Evolutionary conservation across 1,140 invertebrate genomes (phyloP).

Genomic region (Tetramorium parvispinum): DNA sequence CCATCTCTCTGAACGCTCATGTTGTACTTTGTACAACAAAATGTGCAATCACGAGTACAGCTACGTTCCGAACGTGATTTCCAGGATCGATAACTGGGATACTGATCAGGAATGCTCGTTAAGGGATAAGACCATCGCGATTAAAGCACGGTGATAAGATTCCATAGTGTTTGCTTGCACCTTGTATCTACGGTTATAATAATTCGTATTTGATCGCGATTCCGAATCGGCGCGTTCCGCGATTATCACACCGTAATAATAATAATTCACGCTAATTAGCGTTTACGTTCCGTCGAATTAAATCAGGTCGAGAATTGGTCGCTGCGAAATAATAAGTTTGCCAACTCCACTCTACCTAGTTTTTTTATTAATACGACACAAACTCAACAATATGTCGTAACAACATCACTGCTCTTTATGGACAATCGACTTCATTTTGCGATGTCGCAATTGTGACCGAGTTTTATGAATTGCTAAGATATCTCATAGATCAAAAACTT

Average conservation of each 20-base stretch:
- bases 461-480: conserved; percentile 11
- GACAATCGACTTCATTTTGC: conserved; percentile 15
- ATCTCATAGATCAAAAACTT: background rate
- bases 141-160: conserved; percentile 21
- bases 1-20: background rate
- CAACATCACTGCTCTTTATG: conserved; percentile 25
- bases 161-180: conserved; percentile 5
- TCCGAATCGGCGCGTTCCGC: conserved; percentile 7
- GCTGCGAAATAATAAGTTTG: background rate
- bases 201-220: conserved; percentile 8
- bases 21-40: conserved; percentile 13
- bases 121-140: conserved; percentile 59
- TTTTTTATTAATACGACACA: conserved; percentile 24
- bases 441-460: conserved; percentile 27
- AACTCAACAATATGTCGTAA: conserved; percentile 36
- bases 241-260: conserved; percentile 31
- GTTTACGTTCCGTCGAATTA: conserved; percentile 28
- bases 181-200: conserved; percentile 22
- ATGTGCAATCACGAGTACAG: conserved; percentile 49
- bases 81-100: conserved; percentile 69
- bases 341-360: background rate
- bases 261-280: conserved; percentile 52
- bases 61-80: conserved; percentile 63
- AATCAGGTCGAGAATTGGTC: background rate
- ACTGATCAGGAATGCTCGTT: conserved; percentile 67